Conservation (phyloP, 2,888 invertebrate species). For the Troides helena region DNA sequence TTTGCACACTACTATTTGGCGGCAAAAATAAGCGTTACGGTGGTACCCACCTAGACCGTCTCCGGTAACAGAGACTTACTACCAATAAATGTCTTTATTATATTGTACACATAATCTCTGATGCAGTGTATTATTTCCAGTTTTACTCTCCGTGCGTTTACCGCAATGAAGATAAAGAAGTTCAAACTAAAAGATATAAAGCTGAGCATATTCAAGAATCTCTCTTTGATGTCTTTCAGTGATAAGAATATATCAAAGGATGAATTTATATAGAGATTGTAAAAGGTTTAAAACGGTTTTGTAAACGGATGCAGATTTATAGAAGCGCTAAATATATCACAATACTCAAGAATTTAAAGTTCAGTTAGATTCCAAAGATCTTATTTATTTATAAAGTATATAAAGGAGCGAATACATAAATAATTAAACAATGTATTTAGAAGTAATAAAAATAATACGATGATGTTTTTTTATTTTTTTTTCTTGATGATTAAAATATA, state of each 20-base stretch:
- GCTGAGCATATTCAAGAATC: constrained; percentile 57
- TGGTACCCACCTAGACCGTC: too few relatives aligned
- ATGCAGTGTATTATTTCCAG: constrained; percentile 41
- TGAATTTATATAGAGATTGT: constrained; percentile 8
- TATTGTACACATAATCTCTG: not conserved
- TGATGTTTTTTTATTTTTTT: too few relatives aligned
- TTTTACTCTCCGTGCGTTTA: constrained; percentile 63
- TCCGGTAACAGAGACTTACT: too few relatives aligned
- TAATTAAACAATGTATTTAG: too few relatives aligned
- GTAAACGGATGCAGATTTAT: not conserved
- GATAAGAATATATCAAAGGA: constrained; percentile 32
- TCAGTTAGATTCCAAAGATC: not conserved
- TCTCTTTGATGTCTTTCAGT: constrained; percentile 60
- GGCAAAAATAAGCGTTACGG: too few relatives aligned
- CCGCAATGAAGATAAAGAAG: constrained; percentile 53
- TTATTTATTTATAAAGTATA: not conserved
- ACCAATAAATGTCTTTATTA: too few relatives aligned
- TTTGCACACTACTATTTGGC: too few relatives aligned
- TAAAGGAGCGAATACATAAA: not conserved
- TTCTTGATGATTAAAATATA: too few relatives aligned
- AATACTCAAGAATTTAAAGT: not conserved
- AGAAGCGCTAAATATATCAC: not conserved
- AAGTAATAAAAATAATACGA: too few relatives aligned
- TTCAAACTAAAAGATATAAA: constrained; percentile 52
- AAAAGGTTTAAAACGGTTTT: constrained; percentile 8